Conservation (phyloP, 1,140 invertebrate genomes). For the Capitella teleta region DNA sequence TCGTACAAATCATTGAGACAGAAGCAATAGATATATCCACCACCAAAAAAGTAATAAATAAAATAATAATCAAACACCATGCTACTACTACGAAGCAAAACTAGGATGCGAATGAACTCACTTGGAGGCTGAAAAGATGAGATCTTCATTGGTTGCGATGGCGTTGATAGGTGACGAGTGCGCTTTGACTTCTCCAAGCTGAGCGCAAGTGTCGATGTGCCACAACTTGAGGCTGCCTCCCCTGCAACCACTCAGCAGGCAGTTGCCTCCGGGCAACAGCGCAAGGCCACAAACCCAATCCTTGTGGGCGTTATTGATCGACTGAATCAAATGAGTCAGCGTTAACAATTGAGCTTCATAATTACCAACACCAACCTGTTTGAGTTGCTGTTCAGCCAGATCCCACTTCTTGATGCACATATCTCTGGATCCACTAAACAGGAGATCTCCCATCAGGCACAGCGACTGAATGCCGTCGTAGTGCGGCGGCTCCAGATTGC, state of each 20-base stretch:
- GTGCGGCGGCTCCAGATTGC: conserved; percentile 73
- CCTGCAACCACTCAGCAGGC: conserved; percentile 64
- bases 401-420: conserved; percentile 83
- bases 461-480: conserved; percentile 81
- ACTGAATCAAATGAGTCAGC: conserved; percentile 54
- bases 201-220: conserved; percentile 53
- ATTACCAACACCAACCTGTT: conserved; percentile 47
- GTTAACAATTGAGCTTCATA: no score
- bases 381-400: conserved; percentile 54
- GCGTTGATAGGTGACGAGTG: conserved; percentile 65
- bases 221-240: conserved; percentile 63
- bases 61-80: background rate
- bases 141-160: conserved; percentile 58
- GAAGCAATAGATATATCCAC: background rate
- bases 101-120: conserved; percentile 20
- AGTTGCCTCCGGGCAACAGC: conserved; percentile 49
- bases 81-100: background rate
- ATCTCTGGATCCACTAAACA: conserved; percentile 78
- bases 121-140: conserved; percentile 64
- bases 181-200: conserved; percentile 60
- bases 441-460: conserved; percentile 50
- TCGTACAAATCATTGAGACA: background rate
- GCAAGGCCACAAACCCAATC: conserved; percentile 75
- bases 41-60: background rate
- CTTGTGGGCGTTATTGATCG: conserved; percentile 74